These are phyloP conservation scores for Epicauta chinensis DNA, from an alignment of 1,140 invertebrate genomes.

Conservation along the genomic window DNA sequence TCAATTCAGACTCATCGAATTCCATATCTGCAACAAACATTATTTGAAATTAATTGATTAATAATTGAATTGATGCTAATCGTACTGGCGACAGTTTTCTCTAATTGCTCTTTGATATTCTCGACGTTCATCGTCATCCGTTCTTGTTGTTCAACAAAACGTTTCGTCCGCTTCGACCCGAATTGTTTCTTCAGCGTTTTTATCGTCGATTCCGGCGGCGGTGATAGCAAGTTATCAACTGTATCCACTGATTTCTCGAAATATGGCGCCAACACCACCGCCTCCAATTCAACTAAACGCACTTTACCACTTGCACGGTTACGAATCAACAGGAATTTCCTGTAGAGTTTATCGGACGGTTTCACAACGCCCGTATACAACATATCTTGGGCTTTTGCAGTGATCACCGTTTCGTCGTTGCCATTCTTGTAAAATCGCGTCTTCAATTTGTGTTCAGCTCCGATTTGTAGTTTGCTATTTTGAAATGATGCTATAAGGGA, in stretches of 20 bases:
- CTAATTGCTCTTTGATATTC: conserved; percentile 43
- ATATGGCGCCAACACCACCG: conserved; percentile 12
- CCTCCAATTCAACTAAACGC: conserved; percentile 24
- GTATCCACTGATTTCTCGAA: conserved; percentile 1
- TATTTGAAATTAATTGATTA: too few relatives aligned
- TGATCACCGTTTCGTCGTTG: conserved; percentile 19
- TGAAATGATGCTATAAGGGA: conserved; percentile 29
- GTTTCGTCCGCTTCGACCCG: conserved; percentile 47
- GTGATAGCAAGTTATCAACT: background rate
- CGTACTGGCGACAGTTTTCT: conserved; percentile 45
- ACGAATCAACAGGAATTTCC: conserved; percentile 29
- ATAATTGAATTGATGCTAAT: conserved; percentile 8
- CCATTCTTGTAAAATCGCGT: conserved; percentile 16
- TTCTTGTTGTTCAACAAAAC: conserved; percentile 46
- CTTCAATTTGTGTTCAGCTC: conserved; percentile 20
- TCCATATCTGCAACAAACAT: conserved; percentile 29
- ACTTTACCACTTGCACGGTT: conserved; percentile 26
- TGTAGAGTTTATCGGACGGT: conserved; percentile 21
- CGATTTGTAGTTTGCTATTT: conserved; percentile 28
- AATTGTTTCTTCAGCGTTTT: conserved; percentile 46
- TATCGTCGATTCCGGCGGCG: conserved; percentile 1
- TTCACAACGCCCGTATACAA: conserved; percentile 27
- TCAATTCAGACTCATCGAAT: conserved; percentile 14
- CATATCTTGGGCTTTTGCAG: conserved; percentile 23
- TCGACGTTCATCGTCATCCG: conserved; percentile 45